Evolutionary conservation across 2,888 invertebrate species (phyloP), one percentile per base, ranked within the genome.

Genomic region (Anarsia innoxiella): DNA sequence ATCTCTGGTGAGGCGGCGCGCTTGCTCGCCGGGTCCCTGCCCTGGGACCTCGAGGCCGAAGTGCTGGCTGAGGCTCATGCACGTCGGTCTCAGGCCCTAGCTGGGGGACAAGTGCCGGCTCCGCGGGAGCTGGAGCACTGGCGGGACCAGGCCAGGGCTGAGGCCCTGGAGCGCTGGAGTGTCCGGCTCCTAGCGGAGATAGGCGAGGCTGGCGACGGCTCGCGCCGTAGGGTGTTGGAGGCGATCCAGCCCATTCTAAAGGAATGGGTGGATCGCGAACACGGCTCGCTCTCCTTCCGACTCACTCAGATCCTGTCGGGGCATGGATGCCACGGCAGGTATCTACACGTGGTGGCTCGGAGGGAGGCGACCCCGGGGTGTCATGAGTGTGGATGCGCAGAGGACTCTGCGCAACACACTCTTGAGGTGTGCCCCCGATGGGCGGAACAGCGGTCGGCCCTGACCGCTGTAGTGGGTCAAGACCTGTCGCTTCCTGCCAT

Each of bases 51-150:
- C n/a, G n/a, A n/a, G n/a, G n/a, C n/a, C 12, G 39, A 46, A 19
- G 36, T 46, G 23, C 16, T 40, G 38, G 38, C 41, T 29, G 44
- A 39, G 16, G 41, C 33, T 41, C 40, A 43, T 13, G 31, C 38
- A 4, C 13, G 28, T 8, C 19, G 8, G 8, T 5, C 19, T 19
- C 19, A 8, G 8, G 19, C 19, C 3, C 14, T 30, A 13, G 8
- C 2, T 10, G 6, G 2, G 12, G 14, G 2, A 11, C 8, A 13
- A 30, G 30, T 2, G 15, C 19, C 19, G 9, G 30, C 9, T n/a
- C 3, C 12, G 3, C 12, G 9, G 9, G 9, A 6, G 13, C 10
- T n/a, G 34, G 12, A 23, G 23, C 6, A 23, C 26, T 15, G 12
- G 27, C 11, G 3, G 11, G 3, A 27, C 19, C 28, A 12, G 11